These are phyloP conservation scores for Oeneis ivallda DNA, from an alignment of 2,888 invertebrate species.

Conservation along the genomic window DNA sequence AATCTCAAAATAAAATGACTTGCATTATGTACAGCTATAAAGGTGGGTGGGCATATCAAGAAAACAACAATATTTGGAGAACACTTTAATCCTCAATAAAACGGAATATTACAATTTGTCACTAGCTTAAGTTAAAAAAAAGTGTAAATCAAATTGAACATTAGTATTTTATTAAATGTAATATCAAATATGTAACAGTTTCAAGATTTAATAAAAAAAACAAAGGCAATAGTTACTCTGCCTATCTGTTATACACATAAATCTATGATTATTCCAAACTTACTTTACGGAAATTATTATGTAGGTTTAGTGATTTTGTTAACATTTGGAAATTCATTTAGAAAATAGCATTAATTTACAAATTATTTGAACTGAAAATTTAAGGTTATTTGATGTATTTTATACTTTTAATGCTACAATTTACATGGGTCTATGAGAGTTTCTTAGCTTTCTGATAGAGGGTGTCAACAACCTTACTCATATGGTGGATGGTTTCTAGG, in stretches of 20 bases:
- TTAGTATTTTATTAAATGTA: slow-evolving; percentile 55
- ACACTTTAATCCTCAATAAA: slow-evolving; percentile 78
- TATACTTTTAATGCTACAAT: slow-evolving; percentile 72
- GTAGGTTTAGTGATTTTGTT: slow-evolving; percentile 39
- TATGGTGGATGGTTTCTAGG: slow-evolving; percentile 97
- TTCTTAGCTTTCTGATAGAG: slow-evolving; percentile 99
- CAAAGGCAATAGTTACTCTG: slow-evolving; percentile 35
- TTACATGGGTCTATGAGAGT: slow-evolving; percentile 86
- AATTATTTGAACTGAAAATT: slow-evolving; percentile 66
- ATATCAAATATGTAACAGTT: slow-evolving; percentile 56
- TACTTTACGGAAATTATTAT: slow-evolving; percentile 44
- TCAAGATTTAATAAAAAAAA: slow-evolving; percentile 44
- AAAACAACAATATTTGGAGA: slow-evolving; percentile 69
- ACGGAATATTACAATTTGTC: slow-evolving; percentile 79
- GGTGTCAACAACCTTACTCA: slow-evolving; percentile 99
- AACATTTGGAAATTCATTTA: slow-evolving; percentile 53
- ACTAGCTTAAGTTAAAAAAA: slow-evolving; percentile 73
- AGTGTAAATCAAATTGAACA: slow-evolving; percentile 62
- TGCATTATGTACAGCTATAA: too few relatives aligned
- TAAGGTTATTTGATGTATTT: slow-evolving; percentile 72
- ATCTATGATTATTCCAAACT: slow-evolving; percentile 28
- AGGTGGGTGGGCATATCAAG: slow-evolving; percentile 52
- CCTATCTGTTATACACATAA: slow-evolving; percentile 30
- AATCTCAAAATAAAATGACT: slow-evolving; percentile 68
- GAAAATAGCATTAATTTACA: slow-evolving; percentile 72